phyloP scores from a whole-genome alignment of 1,140 invertebrate species.

The Drosophila murphyi region DNA sequence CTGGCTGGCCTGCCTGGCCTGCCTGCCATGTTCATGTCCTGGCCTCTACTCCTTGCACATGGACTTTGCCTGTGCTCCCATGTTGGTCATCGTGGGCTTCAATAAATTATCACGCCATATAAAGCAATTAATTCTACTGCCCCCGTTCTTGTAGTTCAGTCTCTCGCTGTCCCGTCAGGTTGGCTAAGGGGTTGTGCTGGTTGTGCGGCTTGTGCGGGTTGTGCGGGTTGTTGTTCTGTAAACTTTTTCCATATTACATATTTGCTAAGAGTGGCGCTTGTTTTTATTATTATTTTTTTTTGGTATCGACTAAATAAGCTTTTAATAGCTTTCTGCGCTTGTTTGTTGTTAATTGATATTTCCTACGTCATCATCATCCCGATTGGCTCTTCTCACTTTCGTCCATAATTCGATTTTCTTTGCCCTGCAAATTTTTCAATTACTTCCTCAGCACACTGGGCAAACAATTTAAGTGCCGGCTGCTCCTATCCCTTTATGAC shows the following conservation, averaged over 20 bases:
- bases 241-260: conserved; percentile 59
- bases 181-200: not conserved
- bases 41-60: not conserved
- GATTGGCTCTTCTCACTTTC: conserved; percentile 55
- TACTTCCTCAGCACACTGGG: conserved; percentile 51
- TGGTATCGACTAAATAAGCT: conserved; percentile 68
- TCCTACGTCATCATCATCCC: conserved; percentile 42
- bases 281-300: conserved; percentile 54
- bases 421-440: conserved; percentile 76
- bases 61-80: conserved; percentile 61
- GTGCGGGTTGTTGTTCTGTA: conserved; percentile 46
- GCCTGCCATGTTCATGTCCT: conserved; percentile 17
- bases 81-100: conserved; percentile 80
- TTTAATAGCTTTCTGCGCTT: conserved; percentile 73
- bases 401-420: conserved; percentile 72
- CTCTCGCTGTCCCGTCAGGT: not conserved
- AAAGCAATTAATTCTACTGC: conserved; percentile 80
- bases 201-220: conserved; percentile 20
- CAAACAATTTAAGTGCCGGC: conserved; percentile 33
- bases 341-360: conserved; percentile 76
- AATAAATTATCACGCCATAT: conserved; percentile 83
- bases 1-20: conserved; percentile 2
- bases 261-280: conserved; percentile 52
- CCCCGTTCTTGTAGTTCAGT: conserved; percentile 33
- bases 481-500: conserved; percentile 14